Conservation (phyloP, 2,797 vertebrate species). For the Arnoldichthys spilopterus region DNA sequence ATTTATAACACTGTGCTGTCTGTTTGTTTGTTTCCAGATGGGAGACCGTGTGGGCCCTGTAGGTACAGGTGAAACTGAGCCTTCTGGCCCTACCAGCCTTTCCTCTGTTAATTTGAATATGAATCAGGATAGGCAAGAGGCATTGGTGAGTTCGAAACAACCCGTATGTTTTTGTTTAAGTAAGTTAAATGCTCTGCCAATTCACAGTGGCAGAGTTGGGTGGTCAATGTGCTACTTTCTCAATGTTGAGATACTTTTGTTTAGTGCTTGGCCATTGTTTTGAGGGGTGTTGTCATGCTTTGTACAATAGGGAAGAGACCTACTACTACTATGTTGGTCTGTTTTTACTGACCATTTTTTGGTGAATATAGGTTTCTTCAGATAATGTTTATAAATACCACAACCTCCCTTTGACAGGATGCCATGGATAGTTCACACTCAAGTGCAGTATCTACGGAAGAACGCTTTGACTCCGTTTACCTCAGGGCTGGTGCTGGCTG, state of each 20-base stretch:
- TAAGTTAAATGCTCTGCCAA: background rate
- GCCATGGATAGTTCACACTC: constrained; percentile 71
- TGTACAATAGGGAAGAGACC: background rate
- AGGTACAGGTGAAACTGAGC: constrained; percentile 76
- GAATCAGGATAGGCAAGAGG: constrained; percentile 69
- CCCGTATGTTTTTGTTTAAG: background rate
- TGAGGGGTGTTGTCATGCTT: background rate
- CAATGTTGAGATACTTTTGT: background rate
- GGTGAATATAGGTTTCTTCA: background rate
- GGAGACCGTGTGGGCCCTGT: constrained; percentile 81
- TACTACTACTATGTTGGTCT: too few relatives aligned
- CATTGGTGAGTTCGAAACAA: constrained; percentile 66
- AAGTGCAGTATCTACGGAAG: constrained; percentile 46
- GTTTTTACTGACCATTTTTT: too few relatives aligned
- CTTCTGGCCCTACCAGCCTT: constrained; percentile 51
- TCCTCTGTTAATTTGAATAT: constrained; percentile 69
- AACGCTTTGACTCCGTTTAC: constrained; percentile 68
- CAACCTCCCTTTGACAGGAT: constrained; percentile 64
- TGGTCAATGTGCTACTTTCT: background rate
- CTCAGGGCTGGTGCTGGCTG: constrained; percentile 63
- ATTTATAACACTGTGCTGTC: background rate
- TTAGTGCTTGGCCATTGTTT: background rate
- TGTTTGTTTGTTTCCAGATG: constrained; percentile 68
- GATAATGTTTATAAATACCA: background rate
- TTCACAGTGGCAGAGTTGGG: background rate